Evolutionary conservation across 2,113 vertebrate species (phyloP).

Genomic region (Antechinus stuartii): DNA sequence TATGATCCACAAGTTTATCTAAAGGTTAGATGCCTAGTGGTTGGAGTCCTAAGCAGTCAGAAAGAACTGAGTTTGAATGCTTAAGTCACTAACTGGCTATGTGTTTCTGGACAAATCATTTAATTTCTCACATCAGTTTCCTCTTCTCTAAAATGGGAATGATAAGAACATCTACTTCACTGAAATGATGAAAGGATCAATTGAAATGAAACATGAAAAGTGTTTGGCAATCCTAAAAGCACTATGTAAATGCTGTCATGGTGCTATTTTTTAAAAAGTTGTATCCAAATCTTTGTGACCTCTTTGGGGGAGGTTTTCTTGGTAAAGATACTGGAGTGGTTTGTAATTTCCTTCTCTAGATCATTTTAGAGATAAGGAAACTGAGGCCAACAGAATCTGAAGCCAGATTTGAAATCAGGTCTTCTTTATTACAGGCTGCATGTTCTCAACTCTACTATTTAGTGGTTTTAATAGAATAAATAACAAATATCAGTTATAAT

Average conservation of each 20-base stretch:
- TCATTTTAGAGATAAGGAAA: not conserved
- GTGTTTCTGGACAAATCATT: not conserved
- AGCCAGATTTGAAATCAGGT: not conserved
- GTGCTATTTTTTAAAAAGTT: not conserved
- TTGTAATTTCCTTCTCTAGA: not conserved
- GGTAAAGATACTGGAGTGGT: not conserved
- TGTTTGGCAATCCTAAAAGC: not conserved
- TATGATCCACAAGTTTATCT: not conserved
- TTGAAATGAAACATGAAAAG: not conserved
- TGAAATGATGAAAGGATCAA: not conserved
- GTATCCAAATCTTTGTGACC: not conserved
- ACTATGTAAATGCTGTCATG: not conserved
- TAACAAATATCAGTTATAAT: too few species aligned
- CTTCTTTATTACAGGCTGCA: not conserved
- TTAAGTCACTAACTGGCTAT: not conserved
- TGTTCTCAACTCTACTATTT: not conserved
- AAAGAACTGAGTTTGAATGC: not conserved
- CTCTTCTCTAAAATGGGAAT: not conserved
- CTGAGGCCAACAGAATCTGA: not conserved
- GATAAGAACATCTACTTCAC: not conserved
- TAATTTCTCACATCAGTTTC: not conserved
- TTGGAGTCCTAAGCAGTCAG: not conserved
- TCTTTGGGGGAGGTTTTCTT: too few species aligned
- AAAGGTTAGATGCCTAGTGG: not conserved
- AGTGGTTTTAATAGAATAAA: too few species aligned